A percentile compares a stretch with the other conserved stretches of the same genome.
phyloP scores from a whole-genome alignment of 64 coral and sea anemone species.

The Dendrophyllia cribrosa region DNA sequence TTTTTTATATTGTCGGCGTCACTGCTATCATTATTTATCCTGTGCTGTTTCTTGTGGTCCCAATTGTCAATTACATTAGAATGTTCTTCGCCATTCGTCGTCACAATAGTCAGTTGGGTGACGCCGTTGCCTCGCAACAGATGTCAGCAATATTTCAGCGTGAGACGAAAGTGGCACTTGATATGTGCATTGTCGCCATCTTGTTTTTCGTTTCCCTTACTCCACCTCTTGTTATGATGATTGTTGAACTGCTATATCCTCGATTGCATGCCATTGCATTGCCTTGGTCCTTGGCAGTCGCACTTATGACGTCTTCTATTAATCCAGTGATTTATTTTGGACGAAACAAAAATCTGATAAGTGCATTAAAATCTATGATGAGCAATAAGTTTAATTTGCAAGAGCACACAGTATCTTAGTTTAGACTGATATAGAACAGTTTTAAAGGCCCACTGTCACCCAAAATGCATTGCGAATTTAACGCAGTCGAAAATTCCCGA shows the following conservation, averaged over 20 bases:
- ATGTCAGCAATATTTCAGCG: background rate
- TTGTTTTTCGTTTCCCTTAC: background rate
- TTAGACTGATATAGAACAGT: too few species aligned
- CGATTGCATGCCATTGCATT: background rate
- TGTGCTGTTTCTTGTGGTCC: too few species aligned
- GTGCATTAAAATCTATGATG: background rate
- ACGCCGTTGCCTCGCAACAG: background rate
- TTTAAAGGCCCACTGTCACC: too few species aligned
- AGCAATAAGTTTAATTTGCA: background rate
- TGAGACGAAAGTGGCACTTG: background rate
- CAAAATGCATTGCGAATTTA: too few species aligned
- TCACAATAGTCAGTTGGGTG: background rate
- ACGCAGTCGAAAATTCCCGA: too few species aligned
- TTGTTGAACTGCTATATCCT: background rate
- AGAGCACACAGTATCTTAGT: too few species aligned
- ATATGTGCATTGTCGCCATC: background rate
- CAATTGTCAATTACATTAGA: background rate
- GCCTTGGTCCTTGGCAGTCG: background rate
- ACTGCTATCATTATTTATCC: too few species aligned
- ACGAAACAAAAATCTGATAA: background rate
- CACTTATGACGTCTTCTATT: background rate
- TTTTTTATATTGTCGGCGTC: too few species aligned
- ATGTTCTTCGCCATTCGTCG: background rate
- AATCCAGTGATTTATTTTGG: slow-evolving; percentile 9
- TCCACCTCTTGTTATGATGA: background rate